Evolutionary conservation across 2,797 vertebrate genomes (phyloP).

Genomic region (Rhynchonycteris naso): DNA sequence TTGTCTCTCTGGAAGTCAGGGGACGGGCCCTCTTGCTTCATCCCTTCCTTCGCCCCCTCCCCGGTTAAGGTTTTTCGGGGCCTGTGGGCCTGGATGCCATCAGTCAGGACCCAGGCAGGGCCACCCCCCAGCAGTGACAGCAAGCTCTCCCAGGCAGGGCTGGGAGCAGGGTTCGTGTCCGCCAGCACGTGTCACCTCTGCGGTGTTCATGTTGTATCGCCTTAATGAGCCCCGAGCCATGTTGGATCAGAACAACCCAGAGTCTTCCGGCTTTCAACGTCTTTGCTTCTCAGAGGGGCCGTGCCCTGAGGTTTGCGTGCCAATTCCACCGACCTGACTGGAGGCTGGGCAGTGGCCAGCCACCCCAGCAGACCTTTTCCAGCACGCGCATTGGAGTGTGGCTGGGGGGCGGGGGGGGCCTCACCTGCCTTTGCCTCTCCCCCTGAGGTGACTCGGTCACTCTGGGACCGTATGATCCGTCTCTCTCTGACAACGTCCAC

Average conservation of each 20-base stretch:
- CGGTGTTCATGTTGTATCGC: accelerated
- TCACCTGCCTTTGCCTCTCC: background rate
- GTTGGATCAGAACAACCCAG: background rate
- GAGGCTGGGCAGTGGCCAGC: accelerated
- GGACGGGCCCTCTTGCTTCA: accelerated
- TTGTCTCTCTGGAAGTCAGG: background rate
- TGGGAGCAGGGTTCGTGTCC: background rate
- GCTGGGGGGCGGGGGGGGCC: background rate
- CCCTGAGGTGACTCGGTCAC: background rate
- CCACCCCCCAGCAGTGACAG: accelerated
- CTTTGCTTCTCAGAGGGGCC: background rate
- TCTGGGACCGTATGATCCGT: accelerated
- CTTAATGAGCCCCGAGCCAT: accelerated
- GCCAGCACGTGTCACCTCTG: accelerated
- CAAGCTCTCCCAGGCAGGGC: background rate
- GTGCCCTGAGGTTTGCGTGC: accelerated
- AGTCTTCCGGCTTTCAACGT: background rate
- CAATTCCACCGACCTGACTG: background rate
- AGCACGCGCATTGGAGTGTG: accelerated
- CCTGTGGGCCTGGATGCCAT: too few species aligned
- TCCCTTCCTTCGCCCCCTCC: background rate
- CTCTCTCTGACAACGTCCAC: too few species aligned
- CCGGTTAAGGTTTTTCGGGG: background rate
- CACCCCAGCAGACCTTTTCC: too few species aligned
- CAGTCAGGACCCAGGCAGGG: background rate